These are phyloP conservation scores for Esox masquinongy DNA, from an alignment of 2,797 vertebrate genomes.

Conservation along the genomic window DNA sequence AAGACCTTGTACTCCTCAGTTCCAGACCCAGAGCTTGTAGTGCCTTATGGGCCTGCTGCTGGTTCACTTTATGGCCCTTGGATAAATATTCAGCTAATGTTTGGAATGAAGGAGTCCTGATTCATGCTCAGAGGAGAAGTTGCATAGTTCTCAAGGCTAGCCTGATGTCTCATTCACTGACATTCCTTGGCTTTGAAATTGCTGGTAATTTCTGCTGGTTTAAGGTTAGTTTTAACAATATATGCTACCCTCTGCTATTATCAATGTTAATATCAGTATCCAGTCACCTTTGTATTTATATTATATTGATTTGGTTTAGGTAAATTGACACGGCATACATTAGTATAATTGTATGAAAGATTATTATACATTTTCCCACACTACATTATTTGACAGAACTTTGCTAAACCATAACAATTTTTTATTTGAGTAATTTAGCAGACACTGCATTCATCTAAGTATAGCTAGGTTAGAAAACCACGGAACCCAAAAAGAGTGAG, in stretches of 20 bases:
- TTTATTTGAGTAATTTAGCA: no score
- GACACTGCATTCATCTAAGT: no score
- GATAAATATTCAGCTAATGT: constrained; percentile 19
- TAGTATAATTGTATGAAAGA: not conserved
- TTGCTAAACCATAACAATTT: no score
- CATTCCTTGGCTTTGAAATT: not conserved
- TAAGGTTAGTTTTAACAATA: not conserved
- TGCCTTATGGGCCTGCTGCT: not conserved
- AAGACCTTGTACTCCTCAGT: not conserved
- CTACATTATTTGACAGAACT: not conserved
- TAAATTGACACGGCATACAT: not conserved
- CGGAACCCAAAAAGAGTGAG: no score
- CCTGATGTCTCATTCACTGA: not conserved
- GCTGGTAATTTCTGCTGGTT: not conserved
- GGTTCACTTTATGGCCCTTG: not conserved
- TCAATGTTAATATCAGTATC: not conserved
- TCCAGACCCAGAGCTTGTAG: constrained; percentile 12
- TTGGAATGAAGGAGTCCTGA: constrained; percentile 23
- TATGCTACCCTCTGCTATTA: not conserved
- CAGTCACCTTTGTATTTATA: not conserved
- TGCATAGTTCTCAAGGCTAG: not conserved
- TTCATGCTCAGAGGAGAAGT: not conserved
- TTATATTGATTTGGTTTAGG: not conserved
- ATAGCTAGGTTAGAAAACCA: no score
- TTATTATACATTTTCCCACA: not conserved